phyloP scores from a whole-genome alignment of 2,113 vertebrate genomes.

The Cinclus cinclus region DNA sequence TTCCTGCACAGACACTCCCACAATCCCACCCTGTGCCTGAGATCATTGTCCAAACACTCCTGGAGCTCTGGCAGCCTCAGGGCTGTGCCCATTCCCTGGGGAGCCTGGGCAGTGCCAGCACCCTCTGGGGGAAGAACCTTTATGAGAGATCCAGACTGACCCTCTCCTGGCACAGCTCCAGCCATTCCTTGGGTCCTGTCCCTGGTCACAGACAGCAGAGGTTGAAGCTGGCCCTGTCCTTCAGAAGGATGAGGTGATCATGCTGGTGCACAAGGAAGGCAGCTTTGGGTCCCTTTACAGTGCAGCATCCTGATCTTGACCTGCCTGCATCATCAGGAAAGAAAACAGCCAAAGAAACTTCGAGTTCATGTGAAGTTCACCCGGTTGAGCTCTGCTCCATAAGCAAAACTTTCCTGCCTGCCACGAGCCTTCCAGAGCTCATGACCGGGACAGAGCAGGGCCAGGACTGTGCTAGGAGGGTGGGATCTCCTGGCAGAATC shows the following conservation, averaged over 20 bases:
- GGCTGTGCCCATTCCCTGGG: background rate
- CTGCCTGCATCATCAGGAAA: background rate
- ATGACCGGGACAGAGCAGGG: background rate
- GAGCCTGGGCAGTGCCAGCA: background rate
- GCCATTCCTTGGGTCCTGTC: rapidly evolving
- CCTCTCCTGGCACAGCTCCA: background rate
- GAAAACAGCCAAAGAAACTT: background rate
- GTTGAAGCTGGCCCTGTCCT: background rate
- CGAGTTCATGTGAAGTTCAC: constrained; percentile 8
- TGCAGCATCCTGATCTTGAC: background rate
- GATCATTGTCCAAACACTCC: rapidly evolving
- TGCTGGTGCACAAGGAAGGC: rapidly evolving
- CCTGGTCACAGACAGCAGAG: background rate
- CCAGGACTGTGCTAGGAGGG: background rate
- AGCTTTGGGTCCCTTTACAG: background rate
- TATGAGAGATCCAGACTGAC: rapidly evolving
- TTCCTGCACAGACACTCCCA: background rate
- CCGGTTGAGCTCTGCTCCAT: background rate
- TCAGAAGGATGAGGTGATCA: background rate
- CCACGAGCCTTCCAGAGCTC: background rate
- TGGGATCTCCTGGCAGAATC: background rate
- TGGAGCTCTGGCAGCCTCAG: background rate
- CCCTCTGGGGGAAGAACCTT: background rate
- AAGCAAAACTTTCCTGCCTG: background rate
- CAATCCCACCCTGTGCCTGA: background rate